Evolutionary conservation across 2,888 invertebrate species (phyloP), one percentile per base, ranked within the genome.

Genomic region (Nymphalis c-album): DNA sequence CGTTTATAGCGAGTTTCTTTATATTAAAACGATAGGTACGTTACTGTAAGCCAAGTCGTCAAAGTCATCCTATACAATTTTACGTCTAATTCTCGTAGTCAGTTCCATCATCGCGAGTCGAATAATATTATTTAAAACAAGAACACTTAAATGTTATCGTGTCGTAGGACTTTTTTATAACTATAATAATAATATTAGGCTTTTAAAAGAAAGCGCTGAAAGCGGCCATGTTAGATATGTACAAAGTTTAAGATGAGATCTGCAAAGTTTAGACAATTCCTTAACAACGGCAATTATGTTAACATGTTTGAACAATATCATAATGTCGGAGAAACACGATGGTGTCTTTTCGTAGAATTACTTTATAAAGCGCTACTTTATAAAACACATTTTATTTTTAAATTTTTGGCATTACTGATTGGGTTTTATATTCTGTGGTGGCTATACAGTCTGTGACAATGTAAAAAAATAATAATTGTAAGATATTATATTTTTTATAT

Each of bases 281-380:
- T 13, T 18, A 26, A 57, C n/a, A 57, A 18, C 18, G 8, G n/a
- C n/a, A 18, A 57, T 57, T 18, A 57, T 57, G 57, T 57, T 0
- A 40, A 57, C 57, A 40, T 40, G 57, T 18, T 57, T 57, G 57
- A 57, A 57, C 57, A 40, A 35, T 16, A 22, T 4, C 4, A 57
- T n/a, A 57, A 40, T 18, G n/a, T 31, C 31, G 8, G n/a, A 1
- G 35, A 40, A 57, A 57, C 57, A 20, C 7, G 26, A 7, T 7
- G 10, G 17, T 7, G n/a, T 31, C 17, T n/a, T 31, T 31, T 17
- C 26, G 31, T 31, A 55, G 7, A 7, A 55, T 26, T 26, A 16
- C 17, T 17, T 17, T 17, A 7, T 6, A 8, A 31, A 17, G 1
- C 5, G 7, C 26, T 10, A 17, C 13, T 17, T 16, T 26, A 2